Conservation (phyloP, 1,140 invertebrate species). For the Pseudobourletiella spinata region DNA sequence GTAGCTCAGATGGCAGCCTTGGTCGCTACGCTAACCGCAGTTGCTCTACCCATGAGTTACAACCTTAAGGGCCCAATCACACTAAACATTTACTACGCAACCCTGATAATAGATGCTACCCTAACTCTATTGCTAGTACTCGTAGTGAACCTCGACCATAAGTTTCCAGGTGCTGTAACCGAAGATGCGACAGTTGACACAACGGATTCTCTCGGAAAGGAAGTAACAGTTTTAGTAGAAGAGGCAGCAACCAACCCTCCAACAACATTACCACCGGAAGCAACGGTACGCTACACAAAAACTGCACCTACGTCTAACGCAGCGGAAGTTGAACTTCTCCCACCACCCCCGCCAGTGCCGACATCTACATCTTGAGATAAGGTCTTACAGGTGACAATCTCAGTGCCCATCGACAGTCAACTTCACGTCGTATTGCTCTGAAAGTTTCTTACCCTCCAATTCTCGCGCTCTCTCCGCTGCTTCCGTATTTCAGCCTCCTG, state of each 20-base stretch:
- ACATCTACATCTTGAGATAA: neutral
- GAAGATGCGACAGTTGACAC: too few species aligned
- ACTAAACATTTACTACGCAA: neutral
- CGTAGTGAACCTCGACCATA: neutral
- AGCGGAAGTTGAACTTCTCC: neutral
- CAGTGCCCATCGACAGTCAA: too few species aligned
- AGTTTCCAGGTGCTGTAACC: neutral
- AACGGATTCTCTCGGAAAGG: neutral
- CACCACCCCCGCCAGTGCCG: neutral
- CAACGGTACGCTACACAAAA: neutral
- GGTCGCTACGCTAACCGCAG: neutral
- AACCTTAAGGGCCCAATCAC: neutral
- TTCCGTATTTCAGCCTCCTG: slow-evolving; percentile 29
- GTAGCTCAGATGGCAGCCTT: neutral
- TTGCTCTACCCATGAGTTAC: neutral
- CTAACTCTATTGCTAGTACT: neutral
- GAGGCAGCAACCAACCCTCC: neutral
- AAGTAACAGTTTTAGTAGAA: neutral
- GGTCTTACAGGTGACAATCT: too few species aligned
- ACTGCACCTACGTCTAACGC: neutral
- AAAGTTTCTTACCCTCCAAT: slow-evolving; percentile 31
- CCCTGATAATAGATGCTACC: neutral
- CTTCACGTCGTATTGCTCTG: too few species aligned
- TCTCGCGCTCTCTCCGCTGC: slow-evolving; percentile 26
- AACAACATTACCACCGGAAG: neutral